These are phyloP conservation scores for Cichladusa arquata DNA, from an alignment of 2,113 vertebrate species.

Conservation along the genomic window DNA sequence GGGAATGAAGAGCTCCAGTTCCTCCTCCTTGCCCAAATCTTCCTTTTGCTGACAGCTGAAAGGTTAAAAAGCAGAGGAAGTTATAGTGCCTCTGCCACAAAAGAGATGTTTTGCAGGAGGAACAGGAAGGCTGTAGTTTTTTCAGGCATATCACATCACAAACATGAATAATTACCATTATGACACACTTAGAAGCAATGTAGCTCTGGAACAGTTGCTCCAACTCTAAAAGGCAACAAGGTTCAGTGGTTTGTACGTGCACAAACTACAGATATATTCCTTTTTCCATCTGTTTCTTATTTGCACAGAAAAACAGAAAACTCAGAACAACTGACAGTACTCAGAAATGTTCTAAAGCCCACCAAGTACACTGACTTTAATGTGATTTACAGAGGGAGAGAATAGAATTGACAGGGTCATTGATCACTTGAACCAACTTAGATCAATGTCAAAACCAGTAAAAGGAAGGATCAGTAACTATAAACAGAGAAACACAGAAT, in stretches of 20 bases:
- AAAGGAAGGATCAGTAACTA: neutral
- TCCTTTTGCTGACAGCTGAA: neutral
- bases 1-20: neutral
- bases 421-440: neutral
- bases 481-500: neutral
- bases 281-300: conserved; percentile 31
- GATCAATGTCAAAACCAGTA: neutral
- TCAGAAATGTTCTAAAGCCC: neutral
- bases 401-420: neutral
- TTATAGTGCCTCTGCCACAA: neutral
- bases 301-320: neutral
- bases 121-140: neutral
- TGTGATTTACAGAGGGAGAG: neutral
- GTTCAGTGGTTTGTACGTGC: neutral
- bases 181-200: neutral
- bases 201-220: conserved; percentile 25
- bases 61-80: neutral
- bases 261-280: neutral
- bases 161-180: conserved; percentile 7
- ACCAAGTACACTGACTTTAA: neutral
- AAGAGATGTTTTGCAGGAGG: neutral
- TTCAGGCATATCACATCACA: neutral
- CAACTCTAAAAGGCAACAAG: neutral
- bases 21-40: neutral
- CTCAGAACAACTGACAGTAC: neutral